Evolutionary conservation across 2,113 vertebrate genomes (phyloP), one percentile per base, ranked within the genome.

Genomic region (Notothenia rossii): DNA sequence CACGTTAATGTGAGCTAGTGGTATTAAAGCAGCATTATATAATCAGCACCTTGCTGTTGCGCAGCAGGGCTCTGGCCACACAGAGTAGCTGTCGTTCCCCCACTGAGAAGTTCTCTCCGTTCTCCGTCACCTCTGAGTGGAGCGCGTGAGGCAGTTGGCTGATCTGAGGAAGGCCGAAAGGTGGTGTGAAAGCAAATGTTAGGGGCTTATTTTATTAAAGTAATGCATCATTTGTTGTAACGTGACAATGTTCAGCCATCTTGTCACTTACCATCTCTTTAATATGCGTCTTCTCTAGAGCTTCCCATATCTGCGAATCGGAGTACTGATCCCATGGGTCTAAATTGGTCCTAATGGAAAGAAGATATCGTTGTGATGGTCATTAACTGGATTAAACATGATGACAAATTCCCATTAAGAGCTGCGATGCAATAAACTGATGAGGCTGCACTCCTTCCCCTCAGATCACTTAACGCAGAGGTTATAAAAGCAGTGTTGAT

Each of bases 31-130:
- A 54, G 61, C 54, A 54, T 75, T 43, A 63, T 58, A 74, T 33
- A 79, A 73, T 77, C 73, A 43, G 73, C 89, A 96, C 95, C 95
- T 96, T 96, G 93, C 95, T 96, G 92, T 94, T 94, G 61, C 94
- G 93, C 69, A 96, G 93, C 82, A 96, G 90, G 14, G 95, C 95
- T 87, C 95, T 90, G 81, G 95, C 93, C 81, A 96, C 94, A 85
- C 95, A 96, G 83, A 96, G 91, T 1, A 96, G 90, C 82, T 96
- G 95, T 62, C 95, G 85, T 77, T 96, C 95, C 75, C 95, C 95
- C 85, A 96, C 95, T 1, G 95, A 96, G 91, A 96, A 96, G 89
- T 96, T 96, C 79, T 95, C 95, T 61, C 95, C 95, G 46, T 96
- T 96, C 91, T 96, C 95, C 0, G 88, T 93, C 85, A 96, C 95